Evolutionary conservation across 2,797 vertebrate genomes (phyloP).

Genomic region (Rhabdophis nuchalis): DNA sequence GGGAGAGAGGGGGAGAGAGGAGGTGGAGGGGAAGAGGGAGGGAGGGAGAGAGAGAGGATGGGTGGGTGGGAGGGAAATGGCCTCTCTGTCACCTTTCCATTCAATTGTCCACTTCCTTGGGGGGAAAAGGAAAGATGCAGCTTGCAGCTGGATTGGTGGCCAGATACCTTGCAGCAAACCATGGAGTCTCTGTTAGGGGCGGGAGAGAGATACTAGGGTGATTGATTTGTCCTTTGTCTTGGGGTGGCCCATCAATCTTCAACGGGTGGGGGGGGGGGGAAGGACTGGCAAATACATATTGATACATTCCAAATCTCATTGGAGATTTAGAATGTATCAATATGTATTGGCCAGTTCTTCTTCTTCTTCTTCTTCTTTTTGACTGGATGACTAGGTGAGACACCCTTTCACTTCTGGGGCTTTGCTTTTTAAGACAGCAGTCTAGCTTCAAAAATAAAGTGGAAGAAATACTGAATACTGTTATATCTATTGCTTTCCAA

Average conservation of each 20-base stretch:
- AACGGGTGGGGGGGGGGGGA: no score
- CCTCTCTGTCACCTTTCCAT: constrained; percentile 54
- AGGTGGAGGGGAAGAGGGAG: neutral
- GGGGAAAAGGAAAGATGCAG: constrained; percentile 41
- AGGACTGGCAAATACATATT: constrained; percentile 32
- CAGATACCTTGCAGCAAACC: constrained; percentile 26
- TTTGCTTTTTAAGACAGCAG: constrained; percentile 12
- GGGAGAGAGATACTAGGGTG: constrained; percentile 39
- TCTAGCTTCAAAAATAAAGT: neutral
- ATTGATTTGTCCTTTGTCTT: constrained; percentile 43
- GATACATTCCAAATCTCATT: constrained; percentile 4
- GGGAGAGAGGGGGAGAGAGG: constrained; percentile 19
- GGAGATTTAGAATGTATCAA: neutral
- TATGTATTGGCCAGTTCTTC: neutral
- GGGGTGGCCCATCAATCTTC: constrained; percentile 17
- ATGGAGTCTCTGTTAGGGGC: constrained; percentile 42
- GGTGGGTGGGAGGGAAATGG: constrained; percentile 16
- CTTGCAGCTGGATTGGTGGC: constrained; percentile 39
- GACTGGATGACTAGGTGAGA: neutral
- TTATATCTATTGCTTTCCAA: constrained; percentile 29
- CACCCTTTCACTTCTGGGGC: neutral
- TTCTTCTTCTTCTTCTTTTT: no score
- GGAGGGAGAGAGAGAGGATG: no score
- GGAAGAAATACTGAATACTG: neutral
- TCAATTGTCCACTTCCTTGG: constrained; percentile 54